Evolutionary conservation across 1,140 invertebrate genomes (phyloP), one percentile per base, ranked within the genome.

Genomic region (Apis mellifera): DNA sequence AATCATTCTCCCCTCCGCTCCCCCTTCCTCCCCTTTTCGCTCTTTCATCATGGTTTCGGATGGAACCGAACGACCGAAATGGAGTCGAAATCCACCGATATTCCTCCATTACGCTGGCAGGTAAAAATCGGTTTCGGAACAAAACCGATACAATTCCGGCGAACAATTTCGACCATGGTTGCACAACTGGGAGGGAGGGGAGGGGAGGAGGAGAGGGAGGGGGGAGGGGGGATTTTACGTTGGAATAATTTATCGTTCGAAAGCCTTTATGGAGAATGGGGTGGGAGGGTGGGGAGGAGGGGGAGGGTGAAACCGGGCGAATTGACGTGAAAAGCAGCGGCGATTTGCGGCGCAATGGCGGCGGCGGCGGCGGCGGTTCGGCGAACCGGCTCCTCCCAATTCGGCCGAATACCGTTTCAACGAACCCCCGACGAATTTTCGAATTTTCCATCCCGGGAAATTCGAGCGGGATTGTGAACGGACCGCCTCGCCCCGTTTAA

Each of bases 311-410:
- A 32, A 54, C 75, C 68, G 68, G 81, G 57, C 82, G 86, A 87
- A 87, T 87, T 86, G 86, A 87, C 76, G 85, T 76, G 85, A 86
- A 87, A 87, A 87, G 85, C 86, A 80, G 85, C 86, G 86, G 69
- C 85, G 86, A 87, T 87, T 87, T 86, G 86, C 86, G 85, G 86
- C 85, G 59, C 59, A 87, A 86, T 87, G 84, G 86, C 86, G 85
- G 86, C 85, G 59, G 64, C 64, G 84, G 86, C 86, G 85, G 86
- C 85, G 59, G 64, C 64, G 82, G 82, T 80, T 84, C 82, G 77
- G 60, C 84, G 72, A 83, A 78, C 79, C 71, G 62, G 64, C 81
- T 66, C 71, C 79, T 60, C 73, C 64, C 79, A 75, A 76, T 70
- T 86, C 73, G 82, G 80, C 68, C 72, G 68, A 9, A 21, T n/a